Evolutionary conservation across 2,113 vertebrate genomes (phyloP).

Genomic region (Lepus americanus): DNA sequence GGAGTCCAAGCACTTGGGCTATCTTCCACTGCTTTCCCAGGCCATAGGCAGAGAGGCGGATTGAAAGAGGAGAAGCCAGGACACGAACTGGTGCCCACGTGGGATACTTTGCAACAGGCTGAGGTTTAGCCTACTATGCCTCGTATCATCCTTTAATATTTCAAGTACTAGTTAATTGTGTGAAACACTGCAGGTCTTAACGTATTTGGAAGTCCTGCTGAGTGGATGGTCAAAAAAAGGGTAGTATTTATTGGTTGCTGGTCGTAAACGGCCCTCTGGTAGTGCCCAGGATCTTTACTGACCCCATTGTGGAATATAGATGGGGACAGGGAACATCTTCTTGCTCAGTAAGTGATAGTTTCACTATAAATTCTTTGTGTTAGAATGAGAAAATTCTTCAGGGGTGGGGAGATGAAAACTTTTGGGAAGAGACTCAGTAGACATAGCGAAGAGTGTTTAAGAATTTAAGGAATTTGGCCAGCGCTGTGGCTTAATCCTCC

Average conservation of each 20-base stretch:
- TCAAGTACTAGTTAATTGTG: background rate
- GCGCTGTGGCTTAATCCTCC: too few relatives aligned
- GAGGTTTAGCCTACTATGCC: too few relatives aligned
- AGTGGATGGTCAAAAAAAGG: background rate
- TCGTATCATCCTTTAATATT: background rate
- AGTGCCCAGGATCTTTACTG: background rate
- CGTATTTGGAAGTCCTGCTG: background rate
- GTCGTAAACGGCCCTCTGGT: background rate
- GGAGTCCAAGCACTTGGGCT: too few relatives aligned
- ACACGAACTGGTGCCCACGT: too few relatives aligned
- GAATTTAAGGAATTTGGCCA: too few relatives aligned
- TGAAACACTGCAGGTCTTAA: background rate
- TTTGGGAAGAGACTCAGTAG: background rate
- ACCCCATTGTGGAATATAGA: background rate
- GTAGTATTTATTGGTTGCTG: background rate
- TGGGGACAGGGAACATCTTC: background rate
- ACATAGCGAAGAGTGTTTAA: background rate
- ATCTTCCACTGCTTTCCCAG: too few relatives aligned
- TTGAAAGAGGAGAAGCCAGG: too few relatives aligned
- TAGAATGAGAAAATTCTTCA: background rate
- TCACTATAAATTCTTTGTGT: background rate
- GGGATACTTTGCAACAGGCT: too few relatives aligned
- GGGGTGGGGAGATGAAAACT: background rate
- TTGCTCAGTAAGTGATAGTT: conserved; percentile 1
- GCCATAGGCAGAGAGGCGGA: too few relatives aligned